phyloP scores from a whole-genome alignment of 2,113 vertebrate genomes.

The Actinemys pallida region DNA sequence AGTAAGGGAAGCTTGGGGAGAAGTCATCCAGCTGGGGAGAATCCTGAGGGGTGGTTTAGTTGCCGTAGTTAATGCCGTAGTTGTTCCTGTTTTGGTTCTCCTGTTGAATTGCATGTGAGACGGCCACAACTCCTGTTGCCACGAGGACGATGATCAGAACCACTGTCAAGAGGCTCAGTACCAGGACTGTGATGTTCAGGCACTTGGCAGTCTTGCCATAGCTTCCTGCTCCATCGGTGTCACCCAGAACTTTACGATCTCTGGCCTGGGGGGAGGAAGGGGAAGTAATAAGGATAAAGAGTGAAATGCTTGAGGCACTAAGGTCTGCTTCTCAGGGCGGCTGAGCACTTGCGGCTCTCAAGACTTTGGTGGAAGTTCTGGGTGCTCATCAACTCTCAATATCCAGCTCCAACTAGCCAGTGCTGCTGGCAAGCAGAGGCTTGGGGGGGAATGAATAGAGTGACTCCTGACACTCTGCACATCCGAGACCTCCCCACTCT shows the following conservation, averaged over 20 bases:
- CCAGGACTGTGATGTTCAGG: neutral
- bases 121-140: too few species aligned
- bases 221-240: neutral
- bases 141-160: neutral
- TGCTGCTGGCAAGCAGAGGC: neutral
- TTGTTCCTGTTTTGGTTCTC: neutral
- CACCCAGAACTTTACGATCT: neutral
- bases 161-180: neutral
- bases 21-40: too few species aligned
- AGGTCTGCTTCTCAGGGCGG: too few species aligned
- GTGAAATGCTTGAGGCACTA: neutral
- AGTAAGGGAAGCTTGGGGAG: neutral
- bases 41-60: neutral
- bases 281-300: neutral
- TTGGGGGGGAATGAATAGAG: too few species aligned
- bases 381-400: neutral
- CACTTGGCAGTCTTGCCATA: neutral
- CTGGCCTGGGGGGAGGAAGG: neutral
- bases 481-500: neutral
- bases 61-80: neutral
- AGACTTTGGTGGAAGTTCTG: neutral
- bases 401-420: neutral
- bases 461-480: neutral
- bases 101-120: accelerated
- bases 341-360: too few species aligned